Percentiles rank a stretch among this genome's conserved stretches.
Evolutionary conservation across 2,797 vertebrate genomes (phyloP).

Genomic region (Alca torda): DNA sequence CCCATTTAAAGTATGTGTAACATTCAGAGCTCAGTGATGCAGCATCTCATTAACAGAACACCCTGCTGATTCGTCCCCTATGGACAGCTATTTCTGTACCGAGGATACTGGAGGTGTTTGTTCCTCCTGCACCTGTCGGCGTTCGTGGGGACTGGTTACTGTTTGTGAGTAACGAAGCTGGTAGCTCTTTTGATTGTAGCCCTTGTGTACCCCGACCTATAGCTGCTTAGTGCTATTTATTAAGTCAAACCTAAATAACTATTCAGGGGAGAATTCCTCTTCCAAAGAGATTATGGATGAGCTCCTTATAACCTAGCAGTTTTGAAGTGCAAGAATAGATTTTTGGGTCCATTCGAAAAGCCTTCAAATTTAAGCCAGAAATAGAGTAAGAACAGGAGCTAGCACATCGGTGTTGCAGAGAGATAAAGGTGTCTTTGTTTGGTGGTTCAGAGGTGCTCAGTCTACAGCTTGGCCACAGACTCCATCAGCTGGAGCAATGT

Average conservation of each 20-base stretch:
- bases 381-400: background rate
- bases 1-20: conserved; percentile 1
- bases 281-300: background rate
- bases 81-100: background rate
- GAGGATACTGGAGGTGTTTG: background rate
- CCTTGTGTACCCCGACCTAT: background rate
- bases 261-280: background rate
- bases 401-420: background rate
- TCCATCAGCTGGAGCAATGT: background rate
- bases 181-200: background rate
- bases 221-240: background rate
- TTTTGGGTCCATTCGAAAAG: background rate
- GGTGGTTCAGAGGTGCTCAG: background rate
- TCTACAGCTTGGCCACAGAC: background rate
- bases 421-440: background rate
- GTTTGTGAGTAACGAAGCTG: background rate
- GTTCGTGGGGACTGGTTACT: background rate
- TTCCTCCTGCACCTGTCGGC: background rate
- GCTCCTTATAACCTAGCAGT: background rate
- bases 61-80: background rate
- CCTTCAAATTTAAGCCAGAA: background rate
- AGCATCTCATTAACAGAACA: conserved; percentile 6
- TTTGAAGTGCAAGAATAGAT: background rate
- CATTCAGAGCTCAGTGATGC: conserved; percentile 4
- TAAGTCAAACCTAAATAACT: background rate